phyloP scores from a whole-genome alignment of 2,113 vertebrate genomes.

The Amphiprion percula region DNA sequence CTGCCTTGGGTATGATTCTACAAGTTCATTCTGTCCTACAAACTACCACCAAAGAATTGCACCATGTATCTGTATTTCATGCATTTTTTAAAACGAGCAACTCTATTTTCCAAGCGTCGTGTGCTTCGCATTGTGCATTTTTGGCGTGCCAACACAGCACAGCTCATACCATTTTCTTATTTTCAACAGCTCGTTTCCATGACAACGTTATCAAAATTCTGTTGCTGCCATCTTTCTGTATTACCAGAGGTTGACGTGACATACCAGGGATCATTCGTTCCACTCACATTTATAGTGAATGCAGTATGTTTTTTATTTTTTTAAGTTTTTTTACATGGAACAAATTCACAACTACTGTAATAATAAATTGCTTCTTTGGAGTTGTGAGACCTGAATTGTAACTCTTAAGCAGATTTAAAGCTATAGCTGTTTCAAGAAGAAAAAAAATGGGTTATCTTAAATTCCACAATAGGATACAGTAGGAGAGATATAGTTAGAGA shows the following conservation, averaged over 20 bases:
- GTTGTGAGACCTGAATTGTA: constrained; percentile 16
- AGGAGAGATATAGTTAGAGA: constrained; percentile 25
- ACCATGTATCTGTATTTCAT: too few relatives aligned
- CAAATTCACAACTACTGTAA: background rate
- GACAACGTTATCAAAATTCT: constrained; percentile 55
- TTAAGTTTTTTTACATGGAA: background rate
- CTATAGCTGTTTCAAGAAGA: constrained; percentile 16
- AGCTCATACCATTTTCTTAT: constrained; percentile 29
- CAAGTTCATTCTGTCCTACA: constrained; percentile 4
- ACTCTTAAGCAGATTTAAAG: constrained; percentile 49
- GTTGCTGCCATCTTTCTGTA: constrained; percentile 30
- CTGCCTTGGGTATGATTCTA: background rate
- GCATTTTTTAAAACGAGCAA: background rate
- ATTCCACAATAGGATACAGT: constrained; percentile 46
- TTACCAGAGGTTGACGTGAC: constrained; percentile 25
- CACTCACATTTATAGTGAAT: constrained; percentile 8
- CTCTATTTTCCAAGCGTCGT: background rate
- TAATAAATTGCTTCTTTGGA: constrained; percentile 18
- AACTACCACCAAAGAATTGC: background rate
- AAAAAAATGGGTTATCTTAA: constrained; percentile 52
- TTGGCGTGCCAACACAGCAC: constrained; percentile 22
- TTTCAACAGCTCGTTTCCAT: constrained; percentile 57
- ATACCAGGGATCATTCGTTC: constrained; percentile 30
- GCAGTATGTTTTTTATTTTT: background rate
- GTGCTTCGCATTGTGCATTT: constrained; percentile 10